These are phyloP conservation scores for Drosophila parabipectinata DNA, from an alignment of 1,140 invertebrate species.

Conservation along the genomic window DNA sequence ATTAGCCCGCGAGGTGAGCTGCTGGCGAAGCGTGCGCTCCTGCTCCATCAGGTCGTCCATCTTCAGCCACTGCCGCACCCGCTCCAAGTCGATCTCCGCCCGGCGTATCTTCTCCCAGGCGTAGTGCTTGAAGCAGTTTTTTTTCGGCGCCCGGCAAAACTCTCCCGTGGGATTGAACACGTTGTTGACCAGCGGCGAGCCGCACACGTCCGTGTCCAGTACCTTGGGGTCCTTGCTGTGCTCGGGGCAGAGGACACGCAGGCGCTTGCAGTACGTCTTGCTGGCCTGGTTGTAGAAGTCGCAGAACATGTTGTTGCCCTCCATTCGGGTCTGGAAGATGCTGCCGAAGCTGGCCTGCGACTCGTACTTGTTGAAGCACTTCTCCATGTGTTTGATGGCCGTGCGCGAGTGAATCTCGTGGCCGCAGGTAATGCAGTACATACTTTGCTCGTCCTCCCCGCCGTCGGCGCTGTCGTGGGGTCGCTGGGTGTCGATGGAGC, in stretches of 20 bases:
- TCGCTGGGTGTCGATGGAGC: conserved; percentile 87
- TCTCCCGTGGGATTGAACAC: conserved; percentile 92
- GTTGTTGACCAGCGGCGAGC: conserved; percentile 93
- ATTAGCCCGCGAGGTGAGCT: conserved; percentile 95
- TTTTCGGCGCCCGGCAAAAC: conserved; percentile 90
- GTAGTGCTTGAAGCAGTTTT: conserved; percentile 95
- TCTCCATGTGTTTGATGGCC: conserved; percentile 97
- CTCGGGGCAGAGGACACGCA: conserved; percentile 98
- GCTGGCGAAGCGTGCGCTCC: conserved; percentile 93
- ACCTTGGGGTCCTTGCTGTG: conserved; percentile 98
- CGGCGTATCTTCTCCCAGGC: conserved; percentile 97
- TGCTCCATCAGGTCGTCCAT: conserved; percentile 98
- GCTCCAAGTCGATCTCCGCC: conserved; percentile 93
- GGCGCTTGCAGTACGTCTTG: conserved; percentile 97
- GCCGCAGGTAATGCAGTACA: conserved; percentile 98
- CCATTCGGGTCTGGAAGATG: conserved; percentile 96
- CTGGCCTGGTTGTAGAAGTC: conserved; percentile 96
- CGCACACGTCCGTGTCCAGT: conserved; percentile 93
- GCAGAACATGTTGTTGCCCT: conserved; percentile 98
- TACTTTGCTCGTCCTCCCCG: conserved; percentile 91
- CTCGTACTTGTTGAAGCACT: conserved; percentile 98
- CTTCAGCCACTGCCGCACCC: conserved; percentile 94
- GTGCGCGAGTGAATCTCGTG: conserved; percentile 95
- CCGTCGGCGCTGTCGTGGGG: conserved; percentile 85
- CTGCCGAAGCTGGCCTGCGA: conserved; percentile 98